A percentile compares a stretch with the other conserved stretches of the same genome.
These are phyloP conservation scores for Corvus hawaiiensis DNA, from an alignment of 2,113 vertebrate species.

Conservation along the genomic window DNA sequence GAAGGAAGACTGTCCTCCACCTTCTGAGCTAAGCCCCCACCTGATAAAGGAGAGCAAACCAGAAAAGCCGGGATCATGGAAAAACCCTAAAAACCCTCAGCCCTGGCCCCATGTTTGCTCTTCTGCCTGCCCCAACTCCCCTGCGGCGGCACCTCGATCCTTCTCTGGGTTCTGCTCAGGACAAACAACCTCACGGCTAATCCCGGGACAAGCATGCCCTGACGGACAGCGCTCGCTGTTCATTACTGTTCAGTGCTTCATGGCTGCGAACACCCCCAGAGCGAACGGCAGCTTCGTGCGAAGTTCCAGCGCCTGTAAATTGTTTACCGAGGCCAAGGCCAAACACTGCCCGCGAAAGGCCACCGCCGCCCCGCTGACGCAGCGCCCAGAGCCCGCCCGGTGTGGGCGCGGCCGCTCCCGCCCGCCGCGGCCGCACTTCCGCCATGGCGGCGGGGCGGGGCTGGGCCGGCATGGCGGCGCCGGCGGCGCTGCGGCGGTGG, in stretches of 20 bases:
- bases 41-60: neutral
- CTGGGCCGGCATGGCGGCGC: neutral
- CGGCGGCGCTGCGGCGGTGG: neutral
- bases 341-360: fast-evolving
- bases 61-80: neutral
- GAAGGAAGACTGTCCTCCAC: fast-evolving
- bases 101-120: neutral
- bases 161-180: neutral
- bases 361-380: neutral
- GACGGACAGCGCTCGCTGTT: neutral
- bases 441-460: neutral
- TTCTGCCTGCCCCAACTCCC: neutral
- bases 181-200: neutral
- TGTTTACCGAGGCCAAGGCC: no score
- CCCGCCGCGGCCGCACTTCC: neutral
- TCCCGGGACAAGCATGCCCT: neutral
- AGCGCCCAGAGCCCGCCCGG: no score
- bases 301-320: no score
- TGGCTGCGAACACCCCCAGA: neutral
- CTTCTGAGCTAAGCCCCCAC: neutral
- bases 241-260: neutral
- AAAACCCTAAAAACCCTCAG: neutral
- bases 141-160: fast-evolving
- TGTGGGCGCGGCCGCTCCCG: neutral
- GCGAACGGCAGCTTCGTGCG: fast-evolving